Evolutionary conservation across 2,797 vertebrate species (phyloP).

Genomic region (Smutsia gigantea): DNA sequence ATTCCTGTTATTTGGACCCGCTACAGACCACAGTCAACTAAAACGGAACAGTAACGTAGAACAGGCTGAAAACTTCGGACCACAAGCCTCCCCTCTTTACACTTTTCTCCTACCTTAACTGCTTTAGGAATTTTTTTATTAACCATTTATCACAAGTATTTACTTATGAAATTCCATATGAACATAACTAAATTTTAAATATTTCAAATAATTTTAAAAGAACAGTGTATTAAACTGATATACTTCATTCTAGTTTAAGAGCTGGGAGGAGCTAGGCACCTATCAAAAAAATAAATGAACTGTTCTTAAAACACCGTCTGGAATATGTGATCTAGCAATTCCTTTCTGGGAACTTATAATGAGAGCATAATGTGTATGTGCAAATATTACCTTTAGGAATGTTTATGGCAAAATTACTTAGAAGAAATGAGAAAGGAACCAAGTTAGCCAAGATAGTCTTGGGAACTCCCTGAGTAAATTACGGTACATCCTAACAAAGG

Average conservation of each 20-base stretch:
- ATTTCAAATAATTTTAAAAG: slow-evolving; percentile 27
- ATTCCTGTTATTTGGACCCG: neutral
- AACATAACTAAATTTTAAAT: neutral
- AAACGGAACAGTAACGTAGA: neutral
- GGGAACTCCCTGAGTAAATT: neutral
- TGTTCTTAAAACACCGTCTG: neutral
- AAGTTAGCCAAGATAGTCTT: neutral
- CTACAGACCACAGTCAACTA: neutral
- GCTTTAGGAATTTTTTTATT: neutral
- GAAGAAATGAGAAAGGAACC: neutral
- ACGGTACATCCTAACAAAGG: neutral
- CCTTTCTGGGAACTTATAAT: neutral
- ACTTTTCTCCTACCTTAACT: neutral
- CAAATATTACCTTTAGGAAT: neutral
- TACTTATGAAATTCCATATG: neutral
- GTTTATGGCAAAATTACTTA: neutral
- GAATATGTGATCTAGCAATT: neutral
- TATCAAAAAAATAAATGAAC: neutral
- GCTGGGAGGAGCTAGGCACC: neutral
- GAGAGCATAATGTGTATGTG: neutral
- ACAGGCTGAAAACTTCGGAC: neutral
- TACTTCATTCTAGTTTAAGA: neutral
- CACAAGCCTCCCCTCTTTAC: neutral
- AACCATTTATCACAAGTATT: neutral
- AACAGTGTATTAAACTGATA: neutral